phyloP scores from a whole-genome alignment of 2,888 invertebrate species.

The Leptopilina syphax region DNA sequence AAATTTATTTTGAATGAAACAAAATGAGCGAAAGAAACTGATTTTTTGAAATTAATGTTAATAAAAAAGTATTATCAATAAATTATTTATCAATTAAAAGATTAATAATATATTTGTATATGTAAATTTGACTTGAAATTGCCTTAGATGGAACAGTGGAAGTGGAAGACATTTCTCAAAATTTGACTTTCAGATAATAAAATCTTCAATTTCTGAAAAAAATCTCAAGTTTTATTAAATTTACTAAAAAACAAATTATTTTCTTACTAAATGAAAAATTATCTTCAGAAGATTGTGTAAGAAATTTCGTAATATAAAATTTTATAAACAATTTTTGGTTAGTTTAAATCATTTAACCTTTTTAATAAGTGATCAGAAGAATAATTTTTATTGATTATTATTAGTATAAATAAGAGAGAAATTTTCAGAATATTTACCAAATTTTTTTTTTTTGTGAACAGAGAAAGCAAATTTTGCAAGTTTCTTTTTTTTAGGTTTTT shows the following conservation, averaged over 20 bases:
- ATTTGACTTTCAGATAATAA: slow-evolving; percentile 60
- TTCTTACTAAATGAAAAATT: no score
- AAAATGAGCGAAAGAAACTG: no score
- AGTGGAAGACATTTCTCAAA: slow-evolving; percentile 61
- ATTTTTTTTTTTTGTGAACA: neutral
- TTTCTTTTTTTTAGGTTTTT: neutral
- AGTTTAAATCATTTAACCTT: neutral
- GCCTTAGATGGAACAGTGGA: slow-evolving; percentile 64
- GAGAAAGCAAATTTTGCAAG: neutral
- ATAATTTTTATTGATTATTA: no score
- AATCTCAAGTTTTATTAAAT: no score
- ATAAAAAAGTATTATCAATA: no score
- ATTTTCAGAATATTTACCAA: neutral
- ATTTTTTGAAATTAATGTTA: no score
- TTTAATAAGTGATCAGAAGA: no score
- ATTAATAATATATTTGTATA: neutral
- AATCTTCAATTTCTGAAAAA: slow-evolving; percentile 65
- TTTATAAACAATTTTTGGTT: no score
- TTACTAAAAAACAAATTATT: no score
- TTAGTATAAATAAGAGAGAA: no score
- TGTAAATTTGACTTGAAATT: slow-evolving; percentile 47
- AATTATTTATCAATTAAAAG: no score
- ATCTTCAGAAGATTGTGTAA: neutral
- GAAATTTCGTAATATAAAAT: neutral
- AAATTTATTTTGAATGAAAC: no score